A percentile compares a stretch with the other conserved stretches of the same genome.
These are phyloP conservation scores for Drosophila nigritarsus DNA, from an alignment of 2,888 invertebrate species.

Conservation along the genomic window DNA sequence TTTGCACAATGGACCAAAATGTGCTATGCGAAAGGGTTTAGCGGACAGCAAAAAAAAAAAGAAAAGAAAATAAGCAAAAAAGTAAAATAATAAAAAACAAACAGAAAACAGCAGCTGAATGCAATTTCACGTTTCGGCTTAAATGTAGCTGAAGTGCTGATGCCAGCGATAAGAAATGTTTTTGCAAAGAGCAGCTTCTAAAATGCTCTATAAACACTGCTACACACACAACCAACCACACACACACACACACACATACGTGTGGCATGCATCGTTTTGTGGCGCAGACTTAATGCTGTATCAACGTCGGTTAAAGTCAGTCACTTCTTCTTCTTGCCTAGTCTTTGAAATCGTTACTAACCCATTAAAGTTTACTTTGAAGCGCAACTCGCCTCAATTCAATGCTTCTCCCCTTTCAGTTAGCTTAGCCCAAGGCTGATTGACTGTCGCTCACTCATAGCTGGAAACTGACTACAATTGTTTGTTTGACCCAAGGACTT, in stretches of 20 bases:
- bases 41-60: conserved; percentile 8
- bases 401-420: not conserved
- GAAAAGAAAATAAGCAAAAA: conserved; percentile 8
- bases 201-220: conserved; percentile 30
- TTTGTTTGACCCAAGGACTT: not conserved
- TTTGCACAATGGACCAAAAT: conserved; percentile 53
- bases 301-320: conserved; percentile 9
- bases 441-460: not conserved
- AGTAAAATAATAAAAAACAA: not conserved
- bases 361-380: not conserved
- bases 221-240: conserved; percentile 10
- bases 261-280: conserved; percentile 10
- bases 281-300: conserved; percentile 1
- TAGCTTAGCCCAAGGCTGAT: not conserved
- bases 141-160: conserved; percentile 49
- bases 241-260: not conserved
- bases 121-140: conserved; percentile 57
- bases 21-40: conserved; percentile 43
- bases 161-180: conserved; percentile 49
- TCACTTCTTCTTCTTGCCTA: not conserved
- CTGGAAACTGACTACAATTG: conserved; percentile 1
- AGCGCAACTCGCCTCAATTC: not conserved
- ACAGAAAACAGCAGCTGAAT: conserved; percentile 27
- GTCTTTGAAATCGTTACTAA: not conserved
- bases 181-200: conserved; percentile 29